phyloP scores from a whole-genome alignment of 1,140 invertebrate species.

The Drosophila obscura region DNA sequence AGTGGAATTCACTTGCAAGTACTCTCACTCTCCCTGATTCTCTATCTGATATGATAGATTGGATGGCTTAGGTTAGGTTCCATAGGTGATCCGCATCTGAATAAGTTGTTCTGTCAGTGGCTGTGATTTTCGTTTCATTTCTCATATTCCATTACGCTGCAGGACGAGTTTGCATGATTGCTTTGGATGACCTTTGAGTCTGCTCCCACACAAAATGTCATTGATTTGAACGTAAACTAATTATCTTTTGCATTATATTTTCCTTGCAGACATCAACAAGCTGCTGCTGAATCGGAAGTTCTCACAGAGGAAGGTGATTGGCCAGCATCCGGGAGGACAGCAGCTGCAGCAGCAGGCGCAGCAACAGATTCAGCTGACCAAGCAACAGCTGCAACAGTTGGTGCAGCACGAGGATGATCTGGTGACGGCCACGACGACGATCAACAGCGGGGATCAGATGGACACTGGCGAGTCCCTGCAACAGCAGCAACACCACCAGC shows the following conservation, averaged over 20 bases:
- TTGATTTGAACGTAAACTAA: not conserved
- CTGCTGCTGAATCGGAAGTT: slow-evolving; percentile 77
- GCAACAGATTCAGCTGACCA: slow-evolving; percentile 73
- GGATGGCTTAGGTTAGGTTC: too few species aligned
- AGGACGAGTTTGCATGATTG: too few species aligned
- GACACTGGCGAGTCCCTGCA: slow-evolving; percentile 45
- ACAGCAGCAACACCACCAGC: slow-evolving; percentile 60
- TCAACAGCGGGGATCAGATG: slow-evolving; percentile 53
- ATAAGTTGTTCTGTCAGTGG: too few species aligned
- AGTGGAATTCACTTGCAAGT: too few species aligned
- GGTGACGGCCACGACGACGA: slow-evolving; percentile 36
- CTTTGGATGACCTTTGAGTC: too few species aligned
- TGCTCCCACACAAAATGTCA: too few species aligned
- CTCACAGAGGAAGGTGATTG: slow-evolving; percentile 71
- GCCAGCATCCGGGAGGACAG: slow-evolving; percentile 24
- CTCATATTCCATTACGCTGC: too few species aligned
- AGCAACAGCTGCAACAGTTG: slow-evolving; percentile 74
- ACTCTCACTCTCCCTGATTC: too few species aligned
- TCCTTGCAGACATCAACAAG: slow-evolving; percentile 72
- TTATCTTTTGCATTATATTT: not conserved
- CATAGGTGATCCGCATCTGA: too few species aligned
- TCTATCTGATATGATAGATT: too few species aligned
- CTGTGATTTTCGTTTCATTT: too few species aligned
- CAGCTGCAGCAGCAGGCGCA: slow-evolving; percentile 52
- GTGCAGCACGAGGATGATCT: slow-evolving; percentile 68